These are phyloP conservation scores for Naja naja DNA, from an alignment of 2,113 vertebrate genomes.

Conservation along the genomic window DNA sequence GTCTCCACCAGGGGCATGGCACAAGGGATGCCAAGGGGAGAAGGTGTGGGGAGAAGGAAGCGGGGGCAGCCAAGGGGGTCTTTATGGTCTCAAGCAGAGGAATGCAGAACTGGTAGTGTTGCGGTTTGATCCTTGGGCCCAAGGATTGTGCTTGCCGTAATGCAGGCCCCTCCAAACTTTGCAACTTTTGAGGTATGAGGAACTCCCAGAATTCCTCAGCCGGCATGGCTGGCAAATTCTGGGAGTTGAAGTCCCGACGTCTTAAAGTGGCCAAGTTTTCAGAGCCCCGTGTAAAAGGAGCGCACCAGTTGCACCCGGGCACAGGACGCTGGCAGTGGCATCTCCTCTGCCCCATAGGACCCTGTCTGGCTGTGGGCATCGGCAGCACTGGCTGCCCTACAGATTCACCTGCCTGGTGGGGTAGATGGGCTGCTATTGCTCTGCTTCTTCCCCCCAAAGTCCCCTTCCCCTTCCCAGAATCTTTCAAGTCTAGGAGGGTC, in stretches of 20 bases:
- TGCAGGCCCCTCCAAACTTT: neutral
- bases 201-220: neutral
- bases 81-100: no score
- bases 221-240: neutral
- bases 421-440: neutral
- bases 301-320: neutral
- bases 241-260: no score
- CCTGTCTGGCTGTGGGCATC: neutral
- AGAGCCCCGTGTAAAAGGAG: no score
- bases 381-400: neutral
- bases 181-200: neutral
- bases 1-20: no score
- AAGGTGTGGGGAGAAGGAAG: no score
- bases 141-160: neutral
- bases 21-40: no score
- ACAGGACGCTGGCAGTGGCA: neutral
- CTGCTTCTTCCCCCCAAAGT: no score
- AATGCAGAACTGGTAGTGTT: no score
- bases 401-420: neutral
- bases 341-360: neutral
- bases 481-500: neutral
- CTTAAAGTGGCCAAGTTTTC: neutral
- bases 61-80: no score
- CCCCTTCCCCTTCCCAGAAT: neutral
- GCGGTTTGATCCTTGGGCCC: neutral